These are phyloP conservation scores for Melanaphis sacchari DNA, from an alignment of 1,140 invertebrate genomes.

Conservation along the genomic window DNA sequence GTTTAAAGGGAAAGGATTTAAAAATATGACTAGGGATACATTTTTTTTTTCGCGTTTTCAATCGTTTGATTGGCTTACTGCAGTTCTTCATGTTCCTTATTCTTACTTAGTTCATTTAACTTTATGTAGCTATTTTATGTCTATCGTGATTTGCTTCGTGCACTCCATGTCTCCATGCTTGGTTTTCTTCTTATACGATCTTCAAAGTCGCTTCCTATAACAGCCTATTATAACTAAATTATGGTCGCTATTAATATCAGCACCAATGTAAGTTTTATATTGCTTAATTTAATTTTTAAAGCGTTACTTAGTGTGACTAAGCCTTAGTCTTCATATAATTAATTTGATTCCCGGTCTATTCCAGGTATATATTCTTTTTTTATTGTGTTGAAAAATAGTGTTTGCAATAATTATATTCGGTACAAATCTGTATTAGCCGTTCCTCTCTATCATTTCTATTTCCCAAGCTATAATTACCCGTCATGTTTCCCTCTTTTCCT, in stretches of 20 bases:
- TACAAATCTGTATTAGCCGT: conserved; percentile 50
- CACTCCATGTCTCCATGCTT: too few species aligned
- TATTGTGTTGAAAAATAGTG: conserved; percentile 61
- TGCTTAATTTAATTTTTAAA: conserved; percentile 38
- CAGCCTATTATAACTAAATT: neutral
- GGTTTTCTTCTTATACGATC: too few species aligned
- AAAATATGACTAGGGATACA: too few species aligned
- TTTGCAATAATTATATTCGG: conserved; percentile 37
- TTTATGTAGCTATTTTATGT: too few species aligned
- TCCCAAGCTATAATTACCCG: conserved; percentile 35
- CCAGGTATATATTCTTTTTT: conserved; percentile 62
- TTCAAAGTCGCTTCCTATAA: too few species aligned
- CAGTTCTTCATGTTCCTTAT: too few species aligned
- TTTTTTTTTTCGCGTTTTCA: too few species aligned
- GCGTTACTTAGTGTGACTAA: conserved; percentile 59
- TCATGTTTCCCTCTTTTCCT: neutral
- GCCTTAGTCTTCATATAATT: conserved; percentile 62
- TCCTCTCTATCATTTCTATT: conserved; percentile 44
- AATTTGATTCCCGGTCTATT: conserved; percentile 62
- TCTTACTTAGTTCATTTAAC: too few species aligned
- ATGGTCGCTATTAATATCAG: neutral
- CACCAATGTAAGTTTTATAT: conserved; percentile 28
- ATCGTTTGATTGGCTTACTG: too few species aligned
- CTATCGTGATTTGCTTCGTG: too few species aligned
- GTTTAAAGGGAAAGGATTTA: too few species aligned